Evolutionary conservation across 2,888 invertebrate species (phyloP).

Genomic region (Cryptocheilus praepositus): DNA sequence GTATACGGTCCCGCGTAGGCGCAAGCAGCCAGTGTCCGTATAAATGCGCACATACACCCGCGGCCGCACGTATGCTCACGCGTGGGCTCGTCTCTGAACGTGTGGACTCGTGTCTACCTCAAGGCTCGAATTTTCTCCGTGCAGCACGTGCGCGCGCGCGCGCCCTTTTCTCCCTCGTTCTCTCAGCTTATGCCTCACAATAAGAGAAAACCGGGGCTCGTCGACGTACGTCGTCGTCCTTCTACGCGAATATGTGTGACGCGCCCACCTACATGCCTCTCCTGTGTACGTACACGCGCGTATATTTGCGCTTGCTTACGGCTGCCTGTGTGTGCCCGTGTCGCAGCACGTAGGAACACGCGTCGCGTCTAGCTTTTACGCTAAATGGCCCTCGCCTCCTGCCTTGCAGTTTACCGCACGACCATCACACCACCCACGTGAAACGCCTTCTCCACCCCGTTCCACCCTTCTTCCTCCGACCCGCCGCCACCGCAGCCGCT

Average conservation of each 20-base stretch:
- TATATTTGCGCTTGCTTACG: background rate
- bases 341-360: constrained; percentile 40
- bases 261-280: constrained; percentile 16
- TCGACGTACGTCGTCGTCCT: constrained; percentile 29
- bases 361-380: constrained; percentile 56
- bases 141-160: constrained; percentile 20
- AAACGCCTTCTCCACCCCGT: constrained; percentile 25
- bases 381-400: constrained; percentile 61
- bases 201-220: constrained; percentile 58
- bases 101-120: constrained; percentile 46
- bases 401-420: constrained; percentile 48
- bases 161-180: constrained; percentile 33
- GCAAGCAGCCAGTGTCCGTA: background rate
- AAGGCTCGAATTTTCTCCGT: constrained; percentile 62
- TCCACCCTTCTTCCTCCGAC: constrained; percentile 20
- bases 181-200: constrained; percentile 64
- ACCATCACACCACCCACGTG: constrained; percentile 36
- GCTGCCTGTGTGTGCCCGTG: constrained; percentile 5
- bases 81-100: background rate
- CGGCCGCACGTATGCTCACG: constrained; percentile 1
- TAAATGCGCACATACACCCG: constrained; percentile 1
- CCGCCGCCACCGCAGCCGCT: constrained; percentile 6
- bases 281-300: constrained; percentile 10
- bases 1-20: background rate
- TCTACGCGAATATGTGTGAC: constrained; percentile 18